Base-by-base conservation (phyloP, 2,888 invertebrate genomes). In the Orchestes rusci region DNA sequence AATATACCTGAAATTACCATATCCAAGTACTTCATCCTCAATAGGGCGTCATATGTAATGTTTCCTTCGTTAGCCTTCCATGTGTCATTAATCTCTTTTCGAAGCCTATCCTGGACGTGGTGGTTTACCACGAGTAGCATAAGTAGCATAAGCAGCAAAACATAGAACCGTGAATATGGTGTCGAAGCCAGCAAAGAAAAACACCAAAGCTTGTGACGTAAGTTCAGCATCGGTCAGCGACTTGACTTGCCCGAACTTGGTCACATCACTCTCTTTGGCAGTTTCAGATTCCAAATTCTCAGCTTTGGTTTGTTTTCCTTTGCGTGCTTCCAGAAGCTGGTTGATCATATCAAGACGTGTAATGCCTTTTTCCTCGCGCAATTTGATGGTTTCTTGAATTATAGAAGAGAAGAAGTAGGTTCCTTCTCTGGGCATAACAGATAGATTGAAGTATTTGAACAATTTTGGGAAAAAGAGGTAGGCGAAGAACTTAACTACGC, bases 321-420 rank as follows among this genome's bases (percentile, higher is more conserved):
- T 61, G 5, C 23, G 5, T 1, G 61, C 66, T 45, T 76, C 72
- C 68, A 77, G 68, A n/a, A 78, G 52, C 2, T 77, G 54, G 43
- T 77, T 73, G 10, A 77, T 70, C 74, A 77, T 75, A 53, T 78
- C 77, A 0, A 73, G 73, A 43, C 77, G 59, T 2, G 71, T 63
- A 3, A 76, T 68, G 0, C 68, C 66, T 27, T 72, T 60, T 30
- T 69, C 66, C 28, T 70, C 67, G 8, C 77, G 65, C 2, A 63
- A 58, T 32, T 67, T 65, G 31, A 77, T 69, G 0, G 73, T 73
- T 1, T 64, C 59, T 1, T 43, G 39, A 0, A 69, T 56, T 4
- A 66, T 39, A 1, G 43, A 45, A 27, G 36, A 36, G 33, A 61
- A 63, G 31, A 58, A 59, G 2, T 49, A n/a, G n/a, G n/a, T n/a